phyloP scores from a whole-genome alignment of 2,888 invertebrate species.

The Megastigmus dorsalis region DNA sequence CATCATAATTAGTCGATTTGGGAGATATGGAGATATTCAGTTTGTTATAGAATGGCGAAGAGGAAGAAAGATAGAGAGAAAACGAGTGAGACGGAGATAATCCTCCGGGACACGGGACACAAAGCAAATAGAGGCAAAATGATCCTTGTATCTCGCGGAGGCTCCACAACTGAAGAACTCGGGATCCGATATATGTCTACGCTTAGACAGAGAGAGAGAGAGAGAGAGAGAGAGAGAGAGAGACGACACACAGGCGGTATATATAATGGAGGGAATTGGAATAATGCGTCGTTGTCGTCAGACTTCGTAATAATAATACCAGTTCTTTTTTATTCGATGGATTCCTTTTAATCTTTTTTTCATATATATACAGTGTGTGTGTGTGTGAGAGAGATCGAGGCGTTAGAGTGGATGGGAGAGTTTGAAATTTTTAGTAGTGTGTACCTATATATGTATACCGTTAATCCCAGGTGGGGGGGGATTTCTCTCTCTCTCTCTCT shows the following conservation, averaged over 20 bases:
- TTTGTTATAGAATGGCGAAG: too few relatives aligned
- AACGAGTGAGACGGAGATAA: conserved; percentile 12
- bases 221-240: too few relatives aligned
- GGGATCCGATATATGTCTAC: background rate
- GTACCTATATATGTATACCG: conserved; percentile 27
- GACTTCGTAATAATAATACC: conserved; percentile 29
- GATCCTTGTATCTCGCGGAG: conserved; percentile 4
- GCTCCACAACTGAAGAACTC: background rate
- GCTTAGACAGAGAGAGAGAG: background rate
- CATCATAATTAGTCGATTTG: conserved; percentile 28
- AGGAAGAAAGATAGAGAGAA: conserved; percentile 3
- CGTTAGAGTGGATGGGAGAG: conserved; percentile 15
- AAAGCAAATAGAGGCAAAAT: conserved; percentile 28
- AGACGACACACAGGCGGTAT: background rate
- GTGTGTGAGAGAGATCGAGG: conserved; percentile 3
- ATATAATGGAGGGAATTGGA: conserved; percentile 19
- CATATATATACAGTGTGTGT: background rate
- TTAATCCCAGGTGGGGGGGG: conserved; percentile 41
- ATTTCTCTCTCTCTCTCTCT: too few relatives aligned
- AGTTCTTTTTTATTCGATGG: conserved; percentile 13
- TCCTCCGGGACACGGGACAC: conserved; percentile 9
- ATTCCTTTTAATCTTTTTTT: conserved; percentile 26
- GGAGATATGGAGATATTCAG: background rate
- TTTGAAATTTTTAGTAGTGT: conserved; percentile 38
- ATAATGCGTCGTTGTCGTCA: background rate